These are phyloP conservation scores for Pseudolycoriella hygida DNA, from an alignment of 2,888 invertebrate species.

Conservation along the genomic window DNA sequence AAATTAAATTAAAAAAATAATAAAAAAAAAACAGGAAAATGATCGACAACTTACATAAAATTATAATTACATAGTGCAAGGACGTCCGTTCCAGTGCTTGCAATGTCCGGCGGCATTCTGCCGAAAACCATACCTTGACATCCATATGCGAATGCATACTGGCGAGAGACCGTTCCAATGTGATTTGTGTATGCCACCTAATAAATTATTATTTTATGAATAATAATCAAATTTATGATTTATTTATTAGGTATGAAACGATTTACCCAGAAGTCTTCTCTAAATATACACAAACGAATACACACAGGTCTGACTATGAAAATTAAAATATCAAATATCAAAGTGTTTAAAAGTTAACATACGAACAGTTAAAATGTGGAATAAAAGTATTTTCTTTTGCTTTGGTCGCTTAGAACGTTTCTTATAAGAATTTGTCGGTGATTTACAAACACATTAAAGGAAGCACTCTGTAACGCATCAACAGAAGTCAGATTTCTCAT, in stretches of 20 bases:
- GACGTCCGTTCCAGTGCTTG: conserved; percentile 28
- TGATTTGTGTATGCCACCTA: conserved; percentile 22
- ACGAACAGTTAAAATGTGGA: neutral
- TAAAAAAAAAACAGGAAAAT: neutral
- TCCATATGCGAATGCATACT: conserved; percentile 31
- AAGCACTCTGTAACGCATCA: no score
- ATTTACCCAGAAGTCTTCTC: conserved; percentile 65
- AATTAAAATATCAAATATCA: neutral
- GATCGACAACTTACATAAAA: neutral
- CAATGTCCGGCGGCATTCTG: conserved; percentile 41
- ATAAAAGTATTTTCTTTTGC: neutral
- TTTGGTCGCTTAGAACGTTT: neutral
- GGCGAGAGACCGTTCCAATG: conserved; percentile 18
- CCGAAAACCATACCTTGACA: conserved; percentile 34
- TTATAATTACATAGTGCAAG: conserved; percentile 11
- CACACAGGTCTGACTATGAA: conserved; percentile 40
- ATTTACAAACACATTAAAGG: no score
- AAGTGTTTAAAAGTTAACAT: neutral
- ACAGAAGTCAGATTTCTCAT: no score
- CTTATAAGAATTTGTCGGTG: neutral
- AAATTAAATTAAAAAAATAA: conserved; percentile 2
- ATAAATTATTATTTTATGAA: no score
- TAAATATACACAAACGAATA: conserved; percentile 65
- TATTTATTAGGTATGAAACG: conserved; percentile 30
- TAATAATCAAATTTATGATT: no score